Evolutionary conservation across 2,113 vertebrate genomes (phyloP).

Genomic region (Agelaius tricolor): DNA sequence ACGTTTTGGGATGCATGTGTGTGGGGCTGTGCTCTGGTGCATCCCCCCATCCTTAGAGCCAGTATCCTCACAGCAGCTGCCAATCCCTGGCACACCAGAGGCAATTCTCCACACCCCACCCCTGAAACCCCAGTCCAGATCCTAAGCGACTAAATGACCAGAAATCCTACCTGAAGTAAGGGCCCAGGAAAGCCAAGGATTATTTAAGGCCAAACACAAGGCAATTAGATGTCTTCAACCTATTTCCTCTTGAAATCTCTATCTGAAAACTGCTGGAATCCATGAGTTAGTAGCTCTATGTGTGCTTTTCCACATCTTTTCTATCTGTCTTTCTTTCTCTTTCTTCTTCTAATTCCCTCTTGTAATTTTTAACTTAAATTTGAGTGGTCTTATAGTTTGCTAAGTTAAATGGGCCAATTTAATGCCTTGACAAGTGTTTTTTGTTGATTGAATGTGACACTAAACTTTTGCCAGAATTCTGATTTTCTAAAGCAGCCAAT

Average conservation of each 20-base stretch:
- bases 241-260: not conserved
- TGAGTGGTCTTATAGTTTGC: not conserved
- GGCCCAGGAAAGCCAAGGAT: not conserved
- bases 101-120: not conserved
- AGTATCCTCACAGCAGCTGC: rapidly evolving
- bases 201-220: not conserved
- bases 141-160: not conserved
- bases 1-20: not conserved
- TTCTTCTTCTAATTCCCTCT: not conserved
- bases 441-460: not conserved
- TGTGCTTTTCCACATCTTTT: not conserved
- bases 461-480: not conserved
- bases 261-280: not conserved
- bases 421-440: not conserved
- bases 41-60: not conserved
- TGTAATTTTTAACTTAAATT: not conserved
- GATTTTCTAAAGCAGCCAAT: not conserved
- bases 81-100: not conserved
- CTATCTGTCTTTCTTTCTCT: not conserved
- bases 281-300: not conserved
- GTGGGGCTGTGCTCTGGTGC: not conserved
- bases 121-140: too few species aligned
- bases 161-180: not conserved
- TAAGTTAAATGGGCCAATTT: not conserved
- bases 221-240: not conserved